Percentiles rank a stretch among this genome's conserved stretches.
Conservation (phyloP, 2,797 vertebrate genomes). For the Scarus forsteni region DNA sequence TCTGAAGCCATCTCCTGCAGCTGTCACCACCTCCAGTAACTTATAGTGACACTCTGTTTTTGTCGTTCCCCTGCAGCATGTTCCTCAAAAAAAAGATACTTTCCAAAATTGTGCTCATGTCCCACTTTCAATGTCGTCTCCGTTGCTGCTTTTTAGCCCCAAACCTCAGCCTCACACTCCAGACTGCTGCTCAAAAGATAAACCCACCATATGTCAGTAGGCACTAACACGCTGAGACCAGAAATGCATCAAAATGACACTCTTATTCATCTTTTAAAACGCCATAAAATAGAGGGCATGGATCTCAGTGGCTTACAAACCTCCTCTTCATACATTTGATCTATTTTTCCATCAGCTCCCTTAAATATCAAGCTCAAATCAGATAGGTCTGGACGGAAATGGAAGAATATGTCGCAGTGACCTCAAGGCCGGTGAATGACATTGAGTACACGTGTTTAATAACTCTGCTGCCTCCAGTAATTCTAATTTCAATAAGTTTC, state of each 20-base stretch:
- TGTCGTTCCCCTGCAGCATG: slow-evolving; percentile 46
- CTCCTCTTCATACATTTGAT: background rate
- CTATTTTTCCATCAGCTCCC: background rate
- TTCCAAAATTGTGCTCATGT: slow-evolving; percentile 20
- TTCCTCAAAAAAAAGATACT: slow-evolving; percentile 41
- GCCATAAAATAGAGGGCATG: slow-evolving; percentile 1
- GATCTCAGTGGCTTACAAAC: slow-evolving; percentile 1
- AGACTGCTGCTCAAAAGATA: slow-evolving; percentile 8
- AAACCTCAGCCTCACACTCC: slow-evolving; percentile 17
- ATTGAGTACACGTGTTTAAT: slow-evolving; percentile 23
- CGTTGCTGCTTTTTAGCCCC: slow-evolving; percentile 11
- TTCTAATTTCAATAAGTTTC: slow-evolving; percentile 21
- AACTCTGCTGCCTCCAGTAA: background rate
- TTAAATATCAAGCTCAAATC: slow-evolving; percentile 11
- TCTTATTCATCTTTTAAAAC: background rate
- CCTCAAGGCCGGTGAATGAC: slow-evolving; percentile 21
- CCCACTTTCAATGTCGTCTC: slow-evolving; percentile 28
- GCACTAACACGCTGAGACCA: background rate
- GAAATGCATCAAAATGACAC: background rate
- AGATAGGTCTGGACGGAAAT: slow-evolving; percentile 6
- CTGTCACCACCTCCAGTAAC: slow-evolving; percentile 38
- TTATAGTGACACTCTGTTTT: slow-evolving; percentile 47
- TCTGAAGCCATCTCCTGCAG: slow-evolving; percentile 29
- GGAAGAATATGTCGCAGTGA: background rate
- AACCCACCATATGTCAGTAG: slow-evolving; percentile 4